Conservation (phyloP, 1,140 invertebrate species). For the Hyphantria cunea region DNA sequence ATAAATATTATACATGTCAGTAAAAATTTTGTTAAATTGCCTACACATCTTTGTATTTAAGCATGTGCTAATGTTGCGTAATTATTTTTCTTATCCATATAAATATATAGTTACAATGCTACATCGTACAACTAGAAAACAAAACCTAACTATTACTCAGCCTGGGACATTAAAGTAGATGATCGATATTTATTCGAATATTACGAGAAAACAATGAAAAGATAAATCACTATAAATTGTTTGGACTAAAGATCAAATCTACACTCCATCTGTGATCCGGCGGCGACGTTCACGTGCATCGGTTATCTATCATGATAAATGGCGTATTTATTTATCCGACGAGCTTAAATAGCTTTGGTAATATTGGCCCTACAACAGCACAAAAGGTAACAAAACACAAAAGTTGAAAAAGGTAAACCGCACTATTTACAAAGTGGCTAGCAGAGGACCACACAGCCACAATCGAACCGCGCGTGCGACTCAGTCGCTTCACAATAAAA, state of each 20-base stretch:
- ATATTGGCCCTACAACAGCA: constrained; percentile 81
- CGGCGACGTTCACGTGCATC: constrained; percentile 68
- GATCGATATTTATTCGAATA: constrained; percentile 12
- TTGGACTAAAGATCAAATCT: constrained; percentile 70
- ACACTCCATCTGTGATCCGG: constrained; percentile 67
- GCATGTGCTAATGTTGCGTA: too few relatives aligned
- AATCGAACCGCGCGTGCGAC: constrained; percentile 81
- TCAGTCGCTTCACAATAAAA: constrained; percentile 68
- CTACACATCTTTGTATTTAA: too few relatives aligned
- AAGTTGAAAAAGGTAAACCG: constrained; percentile 82
- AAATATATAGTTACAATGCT: too few relatives aligned
- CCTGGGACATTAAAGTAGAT: too few relatives aligned
- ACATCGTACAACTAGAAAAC: too few relatives aligned
- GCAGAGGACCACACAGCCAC: constrained; percentile 79
- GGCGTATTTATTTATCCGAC: constrained; percentile 81
- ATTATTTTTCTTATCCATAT: too few relatives aligned
- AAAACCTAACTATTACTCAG: too few relatives aligned
- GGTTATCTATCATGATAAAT: constrained; percentile 81
- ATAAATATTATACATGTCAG: too few relatives aligned
- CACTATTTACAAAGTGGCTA: constrained; percentile 82
- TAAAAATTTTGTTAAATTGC: too few relatives aligned
- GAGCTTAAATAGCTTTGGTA: constrained; percentile 81
- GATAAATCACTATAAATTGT: constrained; percentile 70
- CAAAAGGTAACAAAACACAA: constrained; percentile 82
- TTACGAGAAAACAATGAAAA: constrained; percentile 57